phyloP scores from a whole-genome alignment of 2,888 invertebrate genomes.

The Toxonevra muliebris region DNA sequence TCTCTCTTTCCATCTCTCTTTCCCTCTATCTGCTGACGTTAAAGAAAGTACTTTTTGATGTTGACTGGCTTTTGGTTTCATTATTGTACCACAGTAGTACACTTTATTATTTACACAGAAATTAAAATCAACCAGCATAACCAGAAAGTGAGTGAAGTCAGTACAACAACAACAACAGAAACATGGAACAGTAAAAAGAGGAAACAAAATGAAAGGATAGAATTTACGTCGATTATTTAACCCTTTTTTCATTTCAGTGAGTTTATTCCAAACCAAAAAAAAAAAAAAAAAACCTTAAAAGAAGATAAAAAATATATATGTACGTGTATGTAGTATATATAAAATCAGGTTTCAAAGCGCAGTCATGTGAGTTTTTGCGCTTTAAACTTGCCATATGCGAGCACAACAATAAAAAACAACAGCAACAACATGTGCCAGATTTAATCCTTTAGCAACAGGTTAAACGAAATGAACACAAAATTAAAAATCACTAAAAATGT shows the following conservation, averaged over 20 bases:
- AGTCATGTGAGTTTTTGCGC: conserved; percentile 14
- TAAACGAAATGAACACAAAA: conserved; percentile 10
- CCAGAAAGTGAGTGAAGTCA: neutral
- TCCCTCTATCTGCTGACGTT: too few relatives aligned
- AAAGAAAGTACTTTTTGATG: too few relatives aligned
- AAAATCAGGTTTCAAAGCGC: conserved; percentile 19
- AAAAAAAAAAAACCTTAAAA: too few relatives aligned
- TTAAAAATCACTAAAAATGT: conserved; percentile 18
- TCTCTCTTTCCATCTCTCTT: too few relatives aligned
- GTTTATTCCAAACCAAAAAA: conserved; percentile 15
- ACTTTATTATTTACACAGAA: conserved; percentile 14
- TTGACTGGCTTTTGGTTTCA: too few relatives aligned
- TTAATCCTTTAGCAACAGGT: conserved; percentile 19
- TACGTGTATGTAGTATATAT: conserved; percentile 6
- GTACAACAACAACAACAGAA: neutral
- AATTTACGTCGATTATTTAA: conserved; percentile 49
- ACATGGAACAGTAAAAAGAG: conserved; percentile 20
- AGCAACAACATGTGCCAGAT: neutral
- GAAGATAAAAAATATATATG: too few relatives aligned
- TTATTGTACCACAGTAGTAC: neutral
- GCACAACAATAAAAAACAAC: too few relatives aligned
- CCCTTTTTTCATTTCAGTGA: conserved; percentile 55
- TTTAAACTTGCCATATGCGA: neutral
- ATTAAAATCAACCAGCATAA: conserved; percentile 10
- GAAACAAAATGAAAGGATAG: conserved; percentile 24